phyloP scores from a whole-genome alignment of 2,113 vertebrate genomes.

The Platanista minor region DNA sequence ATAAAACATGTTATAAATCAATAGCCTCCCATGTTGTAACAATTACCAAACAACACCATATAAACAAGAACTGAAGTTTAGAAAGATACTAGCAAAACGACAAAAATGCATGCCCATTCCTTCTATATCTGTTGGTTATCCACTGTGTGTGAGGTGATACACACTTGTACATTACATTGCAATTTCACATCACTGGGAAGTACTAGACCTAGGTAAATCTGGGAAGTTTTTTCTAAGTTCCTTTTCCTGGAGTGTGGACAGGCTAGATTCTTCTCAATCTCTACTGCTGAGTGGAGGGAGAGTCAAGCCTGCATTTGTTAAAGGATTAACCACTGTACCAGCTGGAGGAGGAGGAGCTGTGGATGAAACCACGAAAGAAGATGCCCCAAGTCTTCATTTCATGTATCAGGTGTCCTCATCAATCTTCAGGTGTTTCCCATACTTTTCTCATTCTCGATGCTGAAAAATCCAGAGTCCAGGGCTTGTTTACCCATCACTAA shows the following conservation, averaged over 20 bases:
- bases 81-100: background rate
- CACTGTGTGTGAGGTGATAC: background rate
- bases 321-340: fast-evolving
- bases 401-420: no score
- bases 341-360: background rate
- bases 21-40: background rate
- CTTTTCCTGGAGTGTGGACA: background rate
- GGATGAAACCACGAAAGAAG: background rate
- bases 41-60: background rate
- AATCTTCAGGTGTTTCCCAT: background rate
- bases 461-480: background rate
- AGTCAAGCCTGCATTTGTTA: background rate
- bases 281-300: no score
- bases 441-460: background rate
- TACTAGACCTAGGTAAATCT: background rate
- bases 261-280: background rate
- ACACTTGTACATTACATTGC: no score
- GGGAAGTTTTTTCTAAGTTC: background rate
- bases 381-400: background rate
- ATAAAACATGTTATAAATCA: background rate
- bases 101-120: background rate
- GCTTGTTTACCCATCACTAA: background rate
- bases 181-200: background rate
- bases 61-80: background rate
- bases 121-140: background rate